Percentiles rank a stretch among this genome's conserved stretches.
These are phyloP conservation scores for Esox niger DNA, from an alignment of 2,113 vertebrate genomes.

Conservation along the genomic window DNA sequence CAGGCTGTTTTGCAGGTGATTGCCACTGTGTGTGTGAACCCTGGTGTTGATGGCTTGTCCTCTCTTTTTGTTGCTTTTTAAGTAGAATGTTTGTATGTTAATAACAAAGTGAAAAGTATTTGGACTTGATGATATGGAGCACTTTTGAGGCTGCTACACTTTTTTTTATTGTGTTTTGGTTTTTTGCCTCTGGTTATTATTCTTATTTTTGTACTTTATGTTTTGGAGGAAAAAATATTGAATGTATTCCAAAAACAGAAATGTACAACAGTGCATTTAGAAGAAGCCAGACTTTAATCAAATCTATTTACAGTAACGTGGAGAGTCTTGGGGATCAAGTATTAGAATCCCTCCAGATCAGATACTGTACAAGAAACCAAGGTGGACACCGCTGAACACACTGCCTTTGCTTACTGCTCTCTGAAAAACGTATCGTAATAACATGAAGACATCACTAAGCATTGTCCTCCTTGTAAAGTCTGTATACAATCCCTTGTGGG, in stretches of 20 bases:
- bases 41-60: constrained; percentile 2
- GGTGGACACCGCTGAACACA: constrained; percentile 9
- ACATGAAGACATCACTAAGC: neutral
- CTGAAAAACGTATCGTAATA: neutral
- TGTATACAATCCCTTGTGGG: neutral
- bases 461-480: neutral
- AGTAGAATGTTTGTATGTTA: constrained; percentile 42
- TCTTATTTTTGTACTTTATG: constrained; percentile 27
- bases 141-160: constrained; percentile 59
- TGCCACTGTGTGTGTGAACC: constrained; percentile 15
- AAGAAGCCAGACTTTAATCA: constrained; percentile 7
- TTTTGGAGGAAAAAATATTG: constrained; percentile 22
- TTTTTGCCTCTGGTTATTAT: constrained; percentile 40
- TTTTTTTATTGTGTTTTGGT: constrained; percentile 22
- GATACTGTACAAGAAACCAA: constrained; percentile 4
- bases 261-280: constrained; percentile 29
- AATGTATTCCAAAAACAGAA: constrained; percentile 54
- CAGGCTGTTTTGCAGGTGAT: constrained; percentile 12
- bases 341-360: constrained; percentile 2
- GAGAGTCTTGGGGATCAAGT: neutral
- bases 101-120: constrained; percentile 54
- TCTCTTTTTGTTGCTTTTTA: constrained; percentile 30
- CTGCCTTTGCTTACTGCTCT: constrained; percentile 8
- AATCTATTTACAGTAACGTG: neutral
- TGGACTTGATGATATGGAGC: constrained; percentile 47